Percentiles rank a stretch among this genome's conserved stretches.
phyloP scores from a whole-genome alignment of 2,797 vertebrate species.

The Zenarchopterus dispar region DNA sequence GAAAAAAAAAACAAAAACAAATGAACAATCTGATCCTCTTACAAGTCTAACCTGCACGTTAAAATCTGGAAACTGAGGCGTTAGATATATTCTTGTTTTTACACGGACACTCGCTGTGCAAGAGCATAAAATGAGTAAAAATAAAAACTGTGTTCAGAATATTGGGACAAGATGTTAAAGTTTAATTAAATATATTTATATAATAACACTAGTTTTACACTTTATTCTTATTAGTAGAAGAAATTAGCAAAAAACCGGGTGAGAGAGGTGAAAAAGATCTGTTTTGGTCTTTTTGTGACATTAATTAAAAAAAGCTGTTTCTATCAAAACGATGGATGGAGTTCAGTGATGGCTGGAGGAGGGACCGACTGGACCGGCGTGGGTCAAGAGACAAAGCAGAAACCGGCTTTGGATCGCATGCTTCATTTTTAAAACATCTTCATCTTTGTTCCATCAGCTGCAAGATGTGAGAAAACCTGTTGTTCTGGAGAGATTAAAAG shows the following conservation, averaged over 20 bases:
- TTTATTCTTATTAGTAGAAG: not conserved
- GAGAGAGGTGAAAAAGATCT: not conserved
- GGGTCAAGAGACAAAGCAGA: no score
- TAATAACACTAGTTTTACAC: constrained; percentile 1
- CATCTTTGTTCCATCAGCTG: constrained; percentile 2
- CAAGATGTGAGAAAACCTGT: constrained; percentile 4
- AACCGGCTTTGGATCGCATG: no score
- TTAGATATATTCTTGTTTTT: no score
- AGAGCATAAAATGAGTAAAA: no score
- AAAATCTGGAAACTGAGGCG: not conserved
- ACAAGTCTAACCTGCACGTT: not conserved
- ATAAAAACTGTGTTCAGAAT: no score
- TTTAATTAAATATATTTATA: constrained; percentile 13
- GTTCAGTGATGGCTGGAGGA: not conserved
- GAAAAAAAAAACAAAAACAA: not conserved
- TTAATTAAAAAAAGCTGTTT: no score
- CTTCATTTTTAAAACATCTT: not conserved
- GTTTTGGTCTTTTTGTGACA: constrained; percentile 12
- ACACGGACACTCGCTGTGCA: not conserved
- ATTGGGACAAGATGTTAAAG: not conserved
- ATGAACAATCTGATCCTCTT: no score
- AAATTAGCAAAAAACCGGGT: not conserved
- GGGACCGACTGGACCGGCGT: not conserved
- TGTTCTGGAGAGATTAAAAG: constrained; percentile 3
- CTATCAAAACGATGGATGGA: no score